These are phyloP conservation scores for Caenorhabditis imperialis DNA, from an alignment of 2,888 invertebrate species.

Conservation along the genomic window DNA sequence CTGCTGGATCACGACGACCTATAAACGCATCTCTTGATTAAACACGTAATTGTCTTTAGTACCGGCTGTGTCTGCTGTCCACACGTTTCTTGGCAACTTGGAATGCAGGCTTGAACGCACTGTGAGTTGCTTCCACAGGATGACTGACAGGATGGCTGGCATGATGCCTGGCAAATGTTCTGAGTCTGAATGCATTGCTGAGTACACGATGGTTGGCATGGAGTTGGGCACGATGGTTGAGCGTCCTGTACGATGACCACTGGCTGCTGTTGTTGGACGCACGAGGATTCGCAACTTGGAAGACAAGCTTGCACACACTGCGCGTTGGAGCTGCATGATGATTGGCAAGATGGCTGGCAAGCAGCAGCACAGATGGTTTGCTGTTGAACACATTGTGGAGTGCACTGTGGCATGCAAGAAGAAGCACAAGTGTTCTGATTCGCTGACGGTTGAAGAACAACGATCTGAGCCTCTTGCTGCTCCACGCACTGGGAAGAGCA, in stretches of 20 bases:
- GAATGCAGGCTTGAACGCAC: slow-evolving; percentile 72
- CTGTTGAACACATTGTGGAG: slow-evolving; percentile 68
- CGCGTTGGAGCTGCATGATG: slow-evolving; percentile 69
- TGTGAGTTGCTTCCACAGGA: slow-evolving; percentile 69
- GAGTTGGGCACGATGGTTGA: slow-evolving; percentile 52
- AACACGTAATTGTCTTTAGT: not conserved
- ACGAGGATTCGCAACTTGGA: slow-evolving; percentile 70
- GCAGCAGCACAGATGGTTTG: slow-evolving; percentile 69
- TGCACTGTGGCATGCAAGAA: slow-evolving; percentile 66
- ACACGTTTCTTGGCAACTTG: slow-evolving; percentile 71
- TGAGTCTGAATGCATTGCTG: slow-evolving; percentile 69
- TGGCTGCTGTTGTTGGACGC: slow-evolving; percentile 63
- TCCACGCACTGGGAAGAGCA: slow-evolving; percentile 64
- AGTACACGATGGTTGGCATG: slow-evolving; percentile 60
- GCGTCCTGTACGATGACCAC: slow-evolving; percentile 41
- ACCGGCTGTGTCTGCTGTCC: slow-evolving; percentile 58
- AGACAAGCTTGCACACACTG: slow-evolving; percentile 74
- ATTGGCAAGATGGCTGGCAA: slow-evolving; percentile 68
- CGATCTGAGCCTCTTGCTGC: slow-evolving; percentile 62
- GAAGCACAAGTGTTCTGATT: slow-evolving; percentile 41
- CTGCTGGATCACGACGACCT: slow-evolving; percentile 60
- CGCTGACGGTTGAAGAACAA: slow-evolving; percentile 56
- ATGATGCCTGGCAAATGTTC: slow-evolving; percentile 65
- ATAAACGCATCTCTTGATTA: slow-evolving; percentile 5
- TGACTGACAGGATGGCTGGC: slow-evolving; percentile 66